These are phyloP conservation scores for Gobio gobio DNA, from an alignment of 2,113 vertebrate species.

Conservation along the genomic window DNA sequence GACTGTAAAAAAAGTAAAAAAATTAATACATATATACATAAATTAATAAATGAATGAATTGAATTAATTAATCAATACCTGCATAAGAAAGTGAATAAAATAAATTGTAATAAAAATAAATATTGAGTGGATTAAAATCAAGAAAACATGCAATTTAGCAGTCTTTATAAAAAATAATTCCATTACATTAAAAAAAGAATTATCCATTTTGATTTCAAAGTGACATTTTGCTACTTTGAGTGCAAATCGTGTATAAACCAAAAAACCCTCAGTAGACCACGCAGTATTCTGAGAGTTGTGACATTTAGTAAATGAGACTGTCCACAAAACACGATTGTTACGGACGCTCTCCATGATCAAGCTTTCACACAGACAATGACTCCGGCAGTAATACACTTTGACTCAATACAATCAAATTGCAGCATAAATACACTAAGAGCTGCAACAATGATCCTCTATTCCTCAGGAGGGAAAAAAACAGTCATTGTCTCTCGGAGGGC, in stretches of 20 bases:
- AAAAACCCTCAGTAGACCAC: not conserved
- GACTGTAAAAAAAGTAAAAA: no score
- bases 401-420: constrained; percentile 17
- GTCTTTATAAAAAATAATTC: no score
- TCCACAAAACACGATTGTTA: not conserved
- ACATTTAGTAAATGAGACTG: not conserved
- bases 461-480: not conserved
- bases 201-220: no score
- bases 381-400: not conserved
- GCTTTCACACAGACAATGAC: not conserved
- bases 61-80: no score
- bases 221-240: not conserved
- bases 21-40: no score
- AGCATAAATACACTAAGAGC: not conserved
- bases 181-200: no score
- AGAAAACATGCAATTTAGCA: no score
- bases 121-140: no score
- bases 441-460: not conserved
- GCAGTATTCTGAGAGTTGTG: not conserved
- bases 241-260: no score
- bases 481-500: not conserved
- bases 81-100: no score
- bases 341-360: not conserved
- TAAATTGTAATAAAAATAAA: no score
- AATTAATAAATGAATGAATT: no score